These are phyloP conservation scores for Saturnia pavonia DNA, from an alignment of 2,888 invertebrate genomes.

Conservation along the genomic window DNA sequence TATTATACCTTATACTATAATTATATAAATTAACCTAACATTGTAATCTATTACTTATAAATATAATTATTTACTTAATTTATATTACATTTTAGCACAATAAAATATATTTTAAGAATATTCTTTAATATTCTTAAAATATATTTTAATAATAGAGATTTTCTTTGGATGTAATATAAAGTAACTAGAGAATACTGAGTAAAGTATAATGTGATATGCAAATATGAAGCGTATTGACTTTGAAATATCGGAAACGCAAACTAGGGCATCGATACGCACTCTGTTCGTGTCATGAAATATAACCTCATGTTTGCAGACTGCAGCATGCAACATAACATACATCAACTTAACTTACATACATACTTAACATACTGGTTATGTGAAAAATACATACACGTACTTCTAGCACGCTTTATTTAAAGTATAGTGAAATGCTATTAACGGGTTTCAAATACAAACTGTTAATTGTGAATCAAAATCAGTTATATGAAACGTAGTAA, in stretches of 20 bases:
- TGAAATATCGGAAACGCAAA: conserved; percentile 10
- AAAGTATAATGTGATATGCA: not conserved
- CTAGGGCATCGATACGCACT: conserved; percentile 13
- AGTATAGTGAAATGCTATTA: not conserved
- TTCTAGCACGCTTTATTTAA: not conserved
- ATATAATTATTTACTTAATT: too few species aligned
- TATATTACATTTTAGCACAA: too few species aligned
- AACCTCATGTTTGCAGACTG: conserved; percentile 8
- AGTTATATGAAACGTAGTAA: not conserved
- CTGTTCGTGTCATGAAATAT: conserved; percentile 4
- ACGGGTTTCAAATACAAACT: too few species aligned
- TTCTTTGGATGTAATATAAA: not conserved
- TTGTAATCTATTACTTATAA: too few species aligned
- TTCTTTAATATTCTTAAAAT: not conserved
- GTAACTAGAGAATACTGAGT: not conserved
- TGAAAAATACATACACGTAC: not conserved
- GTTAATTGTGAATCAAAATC: not conserved
- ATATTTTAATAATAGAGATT: not conserved
- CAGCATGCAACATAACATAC: not conserved
- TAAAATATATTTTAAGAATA: not conserved
- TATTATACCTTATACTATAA: too few species aligned
- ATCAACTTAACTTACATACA: not conserved
- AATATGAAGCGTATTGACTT: conserved; percentile 1
- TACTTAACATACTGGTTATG: not conserved
- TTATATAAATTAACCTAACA: too few species aligned